Percentiles rank a stretch among this genome's conserved stretches.
phyloP scores from a whole-genome alignment of 2,113 vertebrate species.

The Alethe diademata region DNA sequence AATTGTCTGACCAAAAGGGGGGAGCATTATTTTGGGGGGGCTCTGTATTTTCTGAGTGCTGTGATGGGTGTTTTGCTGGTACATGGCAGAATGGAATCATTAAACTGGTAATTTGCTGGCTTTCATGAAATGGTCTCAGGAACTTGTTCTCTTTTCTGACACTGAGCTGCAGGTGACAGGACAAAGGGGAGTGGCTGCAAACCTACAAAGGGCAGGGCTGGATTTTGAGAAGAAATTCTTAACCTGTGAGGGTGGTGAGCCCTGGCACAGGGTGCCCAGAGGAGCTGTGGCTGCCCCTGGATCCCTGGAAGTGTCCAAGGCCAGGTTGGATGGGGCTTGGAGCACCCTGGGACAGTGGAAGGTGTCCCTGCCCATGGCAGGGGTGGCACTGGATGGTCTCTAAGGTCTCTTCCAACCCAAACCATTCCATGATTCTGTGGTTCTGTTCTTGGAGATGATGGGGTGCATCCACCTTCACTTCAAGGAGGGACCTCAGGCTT shows the following conservation, averaged over 20 bases:
- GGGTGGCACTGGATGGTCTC: fast-evolving
- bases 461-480: fast-evolving
- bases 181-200: neutral
- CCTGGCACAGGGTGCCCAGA: neutral
- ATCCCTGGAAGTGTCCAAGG: neutral
- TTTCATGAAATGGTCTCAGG: neutral
- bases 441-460: neutral
- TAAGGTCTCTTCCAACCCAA: neutral
- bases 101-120: neutral
- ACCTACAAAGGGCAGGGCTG: neutral
- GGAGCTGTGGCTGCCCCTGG: neutral
- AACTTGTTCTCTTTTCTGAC: neutral
- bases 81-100: fast-evolving
- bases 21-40: too few relatives aligned
- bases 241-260: fast-evolving
- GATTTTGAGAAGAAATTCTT: neutral
- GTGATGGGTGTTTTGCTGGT: fast-evolving
- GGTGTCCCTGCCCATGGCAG: neutral
- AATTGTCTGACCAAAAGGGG: neutral
- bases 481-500: neutral
- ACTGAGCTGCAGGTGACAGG: neutral
- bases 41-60: fast-evolving
- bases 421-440: neutral
- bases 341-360: fast-evolving
- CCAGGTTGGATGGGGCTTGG: fast-evolving